Evolutionary conservation across 2,113 vertebrate genomes (phyloP).

Genomic region (Coturnix japonica): DNA sequence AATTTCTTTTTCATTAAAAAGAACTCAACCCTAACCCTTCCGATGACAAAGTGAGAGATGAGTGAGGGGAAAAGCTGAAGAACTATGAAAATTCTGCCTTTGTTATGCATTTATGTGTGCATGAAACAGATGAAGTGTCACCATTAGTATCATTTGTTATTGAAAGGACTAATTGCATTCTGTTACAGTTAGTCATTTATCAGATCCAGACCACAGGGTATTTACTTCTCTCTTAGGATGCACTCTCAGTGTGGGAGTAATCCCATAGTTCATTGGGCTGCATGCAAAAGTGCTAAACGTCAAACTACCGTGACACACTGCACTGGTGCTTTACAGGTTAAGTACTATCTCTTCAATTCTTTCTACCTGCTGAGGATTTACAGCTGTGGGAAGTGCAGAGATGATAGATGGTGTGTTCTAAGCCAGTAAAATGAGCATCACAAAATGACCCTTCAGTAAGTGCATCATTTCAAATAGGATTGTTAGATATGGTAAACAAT

Average conservation of each 20-base stretch:
- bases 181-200: slow-evolving; percentile 11
- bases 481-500: fast-evolving
- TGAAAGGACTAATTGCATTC: slow-evolving; percentile 49
- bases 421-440: neutral
- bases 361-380: neutral
- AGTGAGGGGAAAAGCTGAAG: neutral
- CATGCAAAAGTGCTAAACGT: neutral
- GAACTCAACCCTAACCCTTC: slow-evolving; percentile 61
- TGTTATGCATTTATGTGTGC: slow-evolving; percentile 33
- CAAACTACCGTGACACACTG: neutral
- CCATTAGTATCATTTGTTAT: slow-evolving; percentile 49
- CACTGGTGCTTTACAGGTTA: neutral
- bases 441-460: neutral
- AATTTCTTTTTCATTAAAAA: slow-evolving; percentile 79
- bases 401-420: neutral
- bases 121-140: slow-evolving; percentile 48
- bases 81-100: slow-evolving; percentile 33
- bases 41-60: slow-evolving; percentile 54
- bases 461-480: neutral
- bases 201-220: neutral
- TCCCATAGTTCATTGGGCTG: neutral
- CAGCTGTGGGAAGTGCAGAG: neutral
- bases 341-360: neutral
- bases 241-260: neutral
- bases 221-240: neutral